phyloP scores from a whole-genome alignment of 2,113 vertebrate genomes.

The Chaetorhynchus papuensis region DNA sequence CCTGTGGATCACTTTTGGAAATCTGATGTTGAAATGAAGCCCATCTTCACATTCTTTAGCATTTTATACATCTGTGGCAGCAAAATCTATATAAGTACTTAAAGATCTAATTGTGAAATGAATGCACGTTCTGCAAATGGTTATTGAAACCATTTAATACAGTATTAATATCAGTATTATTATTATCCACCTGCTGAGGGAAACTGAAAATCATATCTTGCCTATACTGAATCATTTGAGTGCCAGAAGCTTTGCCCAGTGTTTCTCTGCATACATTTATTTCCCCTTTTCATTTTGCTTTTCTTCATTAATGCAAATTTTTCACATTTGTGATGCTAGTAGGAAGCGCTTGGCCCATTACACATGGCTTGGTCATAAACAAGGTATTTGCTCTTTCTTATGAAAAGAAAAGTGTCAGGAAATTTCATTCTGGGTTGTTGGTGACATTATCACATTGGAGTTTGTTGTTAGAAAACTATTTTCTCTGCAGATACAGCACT shows the following conservation, averaged over 20 bases:
- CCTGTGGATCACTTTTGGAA: not conserved
- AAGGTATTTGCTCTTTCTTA: conserved; percentile 42
- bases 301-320: conserved; percentile 50
- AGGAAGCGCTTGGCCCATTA: conserved; percentile 12
- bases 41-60: not conserved
- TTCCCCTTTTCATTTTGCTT: conserved; percentile 6
- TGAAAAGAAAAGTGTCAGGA: not conserved
- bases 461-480: conserved; percentile 28
- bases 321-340: conserved; percentile 39
- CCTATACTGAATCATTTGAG: not conserved
- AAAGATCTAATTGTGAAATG: not conserved
- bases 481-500: not conserved
- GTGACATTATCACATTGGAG: conserved; percentile 29
- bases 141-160: conserved; percentile 36
- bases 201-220: not conserved
- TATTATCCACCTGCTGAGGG: conserved; percentile 2
- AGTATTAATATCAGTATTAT: not conserved
- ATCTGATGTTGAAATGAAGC: not conserved
- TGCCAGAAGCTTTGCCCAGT: not conserved
- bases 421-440: conserved; percentile 1
- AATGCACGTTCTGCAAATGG: not conserved
- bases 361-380: conserved; percentile 36
- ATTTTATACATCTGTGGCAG: not conserved
- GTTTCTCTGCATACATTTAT: not conserved
- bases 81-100: not conserved